Evolutionary conservation across 2,797 vertebrate genomes (phyloP).

Genomic region (Garrulus glandarius): DNA sequence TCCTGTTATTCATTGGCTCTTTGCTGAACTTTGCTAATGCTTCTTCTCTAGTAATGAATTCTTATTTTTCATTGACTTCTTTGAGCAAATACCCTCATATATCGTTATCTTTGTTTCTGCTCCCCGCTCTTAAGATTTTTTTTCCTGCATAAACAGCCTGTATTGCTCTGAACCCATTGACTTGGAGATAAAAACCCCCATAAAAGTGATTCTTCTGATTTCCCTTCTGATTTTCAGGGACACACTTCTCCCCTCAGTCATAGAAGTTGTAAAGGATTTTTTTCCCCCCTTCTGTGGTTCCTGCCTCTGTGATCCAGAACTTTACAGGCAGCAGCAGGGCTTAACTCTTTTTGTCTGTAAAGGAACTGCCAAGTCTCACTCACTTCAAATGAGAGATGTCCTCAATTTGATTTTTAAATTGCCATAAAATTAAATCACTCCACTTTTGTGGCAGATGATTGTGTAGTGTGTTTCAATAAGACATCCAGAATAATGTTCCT

Average conservation of each 20-base stretch:
- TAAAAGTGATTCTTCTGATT: slow-evolving; percentile 34
- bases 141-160: slow-evolving; percentile 27
- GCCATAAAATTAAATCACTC: slow-evolving; percentile 60
- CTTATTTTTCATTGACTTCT: slow-evolving; percentile 23
- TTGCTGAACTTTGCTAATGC: slow-evolving; percentile 28
- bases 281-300: background rate
- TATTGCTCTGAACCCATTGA: slow-evolving; percentile 34
- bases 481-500: slow-evolving; percentile 15
- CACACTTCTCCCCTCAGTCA: background rate
- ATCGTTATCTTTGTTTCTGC: background rate
- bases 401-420: slow-evolving; percentile 58
- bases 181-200: slow-evolving; percentile 51
- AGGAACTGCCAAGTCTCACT: slow-evolving; percentile 40
- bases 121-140: background rate
- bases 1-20: background rate
- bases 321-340: background rate
- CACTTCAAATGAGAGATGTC: slow-evolving; percentile 28
- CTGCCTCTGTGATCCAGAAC: background rate
- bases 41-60: slow-evolving; percentile 1
- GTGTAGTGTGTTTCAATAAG: slow-evolving; percentile 23
- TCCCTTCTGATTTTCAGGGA: background rate
- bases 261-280: slow-evolving; percentile 4
- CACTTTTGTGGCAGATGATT: slow-evolving; percentile 23
- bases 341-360: background rate
- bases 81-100: background rate